phyloP scores from a whole-genome alignment of 2,888 invertebrate genomes.

The Agrilus mali region DNA sequence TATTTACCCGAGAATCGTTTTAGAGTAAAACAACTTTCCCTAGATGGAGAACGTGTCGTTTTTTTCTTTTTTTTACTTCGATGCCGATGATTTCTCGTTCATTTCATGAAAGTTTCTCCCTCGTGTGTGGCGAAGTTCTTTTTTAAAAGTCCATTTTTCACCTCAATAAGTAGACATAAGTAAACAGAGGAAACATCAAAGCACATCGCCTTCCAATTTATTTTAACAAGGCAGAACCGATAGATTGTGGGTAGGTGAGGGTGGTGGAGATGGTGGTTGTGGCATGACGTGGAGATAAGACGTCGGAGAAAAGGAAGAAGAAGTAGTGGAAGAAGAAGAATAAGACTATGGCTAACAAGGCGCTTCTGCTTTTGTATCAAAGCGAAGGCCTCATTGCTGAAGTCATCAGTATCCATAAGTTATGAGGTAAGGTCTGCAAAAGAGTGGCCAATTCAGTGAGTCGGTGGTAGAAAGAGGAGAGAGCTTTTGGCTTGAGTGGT shows the following conservation, averaged over 20 bases:
- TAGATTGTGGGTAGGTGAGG: conserved; percentile 9
- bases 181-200: conserved; percentile 27
- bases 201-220: conserved; percentile 34
- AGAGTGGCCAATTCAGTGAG: conserved; percentile 28
- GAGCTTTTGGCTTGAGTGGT: conserved; percentile 26
- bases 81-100: too few relatives aligned
- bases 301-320: conserved; percentile 8
- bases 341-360: conserved; percentile 29
- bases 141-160: too few relatives aligned
- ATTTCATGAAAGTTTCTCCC: too few relatives aligned
- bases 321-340: conserved; percentile 41
- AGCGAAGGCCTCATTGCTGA: conserved; percentile 45
- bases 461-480: conserved; percentile 8
- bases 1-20: too few relatives aligned
- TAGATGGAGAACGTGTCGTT: too few relatives aligned
- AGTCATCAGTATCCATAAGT: conserved; percentile 71
- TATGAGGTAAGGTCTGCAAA: conserved; percentile 40
- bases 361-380: conserved; percentile 23
- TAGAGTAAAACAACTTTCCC: too few relatives aligned
- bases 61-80: too few relatives aligned
- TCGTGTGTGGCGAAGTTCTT: too few relatives aligned
- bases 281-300: not conserved
- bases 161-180: conserved; percentile 10
- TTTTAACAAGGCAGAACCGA: conserved; percentile 30
- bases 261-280: conserved; percentile 2